These are phyloP conservation scores for Protaetia brevitarsis DNA, from an alignment of 1,140 invertebrate genomes.

Conservation along the genomic window DNA sequence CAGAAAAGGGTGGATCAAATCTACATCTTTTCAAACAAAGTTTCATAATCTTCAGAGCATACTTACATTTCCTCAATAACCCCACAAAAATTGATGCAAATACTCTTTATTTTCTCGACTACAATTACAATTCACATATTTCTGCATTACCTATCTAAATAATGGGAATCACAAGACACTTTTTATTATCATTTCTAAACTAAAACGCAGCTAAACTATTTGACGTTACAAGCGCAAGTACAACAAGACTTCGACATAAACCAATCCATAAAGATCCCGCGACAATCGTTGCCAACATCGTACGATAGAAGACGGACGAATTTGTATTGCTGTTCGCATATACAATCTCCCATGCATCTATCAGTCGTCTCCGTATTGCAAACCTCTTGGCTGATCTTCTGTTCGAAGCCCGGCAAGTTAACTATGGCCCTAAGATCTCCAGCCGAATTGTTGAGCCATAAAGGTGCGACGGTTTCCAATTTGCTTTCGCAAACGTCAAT, in stretches of 20 bases:
- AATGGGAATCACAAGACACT: too few relatives aligned
- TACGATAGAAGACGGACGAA: not conserved
- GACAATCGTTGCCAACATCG: not conserved
- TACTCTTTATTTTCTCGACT: too few relatives aligned
- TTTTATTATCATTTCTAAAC: too few relatives aligned
- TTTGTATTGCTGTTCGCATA: conserved; percentile 10
- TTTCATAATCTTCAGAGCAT: too few relatives aligned
- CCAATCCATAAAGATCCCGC: conserved; percentile 17
- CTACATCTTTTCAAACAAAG: too few relatives aligned
- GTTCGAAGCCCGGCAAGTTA: not conserved
- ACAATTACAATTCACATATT: too few relatives aligned
- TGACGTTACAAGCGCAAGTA: too few relatives aligned
- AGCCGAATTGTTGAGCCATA: conserved; percentile 8
- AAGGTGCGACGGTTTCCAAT: not conserved
- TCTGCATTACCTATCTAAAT: too few relatives aligned
- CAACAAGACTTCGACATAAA: not conserved
- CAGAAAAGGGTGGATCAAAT: too few relatives aligned
- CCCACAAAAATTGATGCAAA: too few relatives aligned
- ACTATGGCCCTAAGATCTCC: conserved; percentile 1
- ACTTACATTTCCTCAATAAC: too few relatives aligned
- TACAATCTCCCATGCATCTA: not conserved
- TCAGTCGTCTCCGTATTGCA: not conserved
- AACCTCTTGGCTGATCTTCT: conserved; percentile 7
- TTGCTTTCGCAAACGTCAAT: conserved; percentile 10
- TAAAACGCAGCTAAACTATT: too few relatives aligned